Percentiles rank a stretch among this genome's conserved stretches.
phyloP scores from a whole-genome alignment of 2,113 vertebrate genomes.

The Lepus timidus region DNA sequence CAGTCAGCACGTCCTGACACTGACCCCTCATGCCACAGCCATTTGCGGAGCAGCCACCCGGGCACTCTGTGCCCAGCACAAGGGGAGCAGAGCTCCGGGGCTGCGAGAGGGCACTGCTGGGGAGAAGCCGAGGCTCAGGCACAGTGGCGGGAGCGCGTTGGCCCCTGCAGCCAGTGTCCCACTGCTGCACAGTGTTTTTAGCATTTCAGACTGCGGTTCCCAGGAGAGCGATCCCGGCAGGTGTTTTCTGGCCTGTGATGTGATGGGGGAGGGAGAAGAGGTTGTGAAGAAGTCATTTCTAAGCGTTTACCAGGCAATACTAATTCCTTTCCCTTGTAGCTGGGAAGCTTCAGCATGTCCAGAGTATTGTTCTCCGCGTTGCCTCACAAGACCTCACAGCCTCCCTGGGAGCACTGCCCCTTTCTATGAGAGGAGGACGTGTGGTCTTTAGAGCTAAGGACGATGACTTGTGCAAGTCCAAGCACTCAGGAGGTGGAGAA shows the following conservation, averaged over 20 bases:
- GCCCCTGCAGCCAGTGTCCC: not conserved
- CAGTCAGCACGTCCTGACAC: conserved; percentile 77
- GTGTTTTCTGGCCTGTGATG: not conserved
- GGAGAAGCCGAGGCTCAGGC: not conserved
- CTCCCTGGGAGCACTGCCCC: not conserved
- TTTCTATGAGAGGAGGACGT: not conserved
- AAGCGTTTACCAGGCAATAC: not conserved
- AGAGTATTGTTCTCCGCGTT: not conserved
- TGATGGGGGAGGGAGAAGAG: not conserved
- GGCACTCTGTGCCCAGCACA: not conserved
- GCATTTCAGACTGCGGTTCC: not conserved
- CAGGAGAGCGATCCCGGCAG: not conserved
- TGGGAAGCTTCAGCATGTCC: not conserved
- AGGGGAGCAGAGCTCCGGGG: not conserved
- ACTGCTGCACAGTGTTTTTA: rapidly evolving
- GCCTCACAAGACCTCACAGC: not conserved
- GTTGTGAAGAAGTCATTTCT: conserved; percentile 30
- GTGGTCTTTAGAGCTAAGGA: not conserved
- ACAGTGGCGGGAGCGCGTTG: rapidly evolving
- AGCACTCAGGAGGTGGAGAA: not conserved
- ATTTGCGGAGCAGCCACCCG: conserved; percentile 14
- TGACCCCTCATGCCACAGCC: conserved; percentile 67
- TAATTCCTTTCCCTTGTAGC: not conserved
- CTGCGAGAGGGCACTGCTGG: not conserved
- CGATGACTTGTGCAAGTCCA: not conserved